Evolutionary conservation across 2,797 vertebrate species (phyloP).

Genomic region (Betta splendens): DNA sequence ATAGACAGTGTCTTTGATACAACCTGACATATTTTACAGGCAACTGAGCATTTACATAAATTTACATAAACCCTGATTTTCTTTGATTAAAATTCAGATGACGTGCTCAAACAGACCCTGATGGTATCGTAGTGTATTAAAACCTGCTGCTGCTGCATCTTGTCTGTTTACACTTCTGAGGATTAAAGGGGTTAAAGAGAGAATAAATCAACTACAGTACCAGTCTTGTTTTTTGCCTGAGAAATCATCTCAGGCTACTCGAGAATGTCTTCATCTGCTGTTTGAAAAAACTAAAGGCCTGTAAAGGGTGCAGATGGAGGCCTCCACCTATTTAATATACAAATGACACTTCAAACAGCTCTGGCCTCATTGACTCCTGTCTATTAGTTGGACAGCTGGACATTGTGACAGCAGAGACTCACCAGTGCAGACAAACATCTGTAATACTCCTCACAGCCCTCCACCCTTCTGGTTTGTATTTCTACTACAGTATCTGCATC

Average conservation of each 20-base stretch:
- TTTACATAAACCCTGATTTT: too few relatives aligned
- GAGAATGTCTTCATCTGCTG: neutral
- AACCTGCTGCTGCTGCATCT: slow-evolving; percentile 8
- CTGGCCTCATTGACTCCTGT: neutral
- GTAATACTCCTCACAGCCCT: slow-evolving; percentile 28
- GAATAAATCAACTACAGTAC: slow-evolving; percentile 39
- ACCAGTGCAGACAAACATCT: slow-evolving; percentile 31
- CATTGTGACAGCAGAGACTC: slow-evolving; percentile 26
- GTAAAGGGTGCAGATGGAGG: too few relatives aligned
- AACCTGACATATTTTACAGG: slow-evolving; percentile 26
- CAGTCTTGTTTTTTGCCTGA: slow-evolving; percentile 3
- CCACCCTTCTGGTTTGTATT: too few relatives aligned
- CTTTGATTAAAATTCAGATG: too few relatives aligned
- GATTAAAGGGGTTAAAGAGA: slow-evolving; percentile 30
- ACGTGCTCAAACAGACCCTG: slow-evolving; percentile 9
- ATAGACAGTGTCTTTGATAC: too few relatives aligned
- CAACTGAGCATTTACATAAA: slow-evolving; percentile 22
- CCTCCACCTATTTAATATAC: too few relatives aligned
- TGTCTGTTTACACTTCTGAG: slow-evolving; percentile 15
- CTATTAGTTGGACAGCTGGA: slow-evolving; percentile 25
- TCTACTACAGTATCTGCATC: too few relatives aligned
- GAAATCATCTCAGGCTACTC: neutral
- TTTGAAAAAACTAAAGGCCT: too few relatives aligned
- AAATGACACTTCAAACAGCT: slow-evolving; percentile 8
- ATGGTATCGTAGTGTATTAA: slow-evolving; percentile 11